Conservation (phyloP, 2,113 vertebrate genomes). For the Oreochromis aureus region DNA sequence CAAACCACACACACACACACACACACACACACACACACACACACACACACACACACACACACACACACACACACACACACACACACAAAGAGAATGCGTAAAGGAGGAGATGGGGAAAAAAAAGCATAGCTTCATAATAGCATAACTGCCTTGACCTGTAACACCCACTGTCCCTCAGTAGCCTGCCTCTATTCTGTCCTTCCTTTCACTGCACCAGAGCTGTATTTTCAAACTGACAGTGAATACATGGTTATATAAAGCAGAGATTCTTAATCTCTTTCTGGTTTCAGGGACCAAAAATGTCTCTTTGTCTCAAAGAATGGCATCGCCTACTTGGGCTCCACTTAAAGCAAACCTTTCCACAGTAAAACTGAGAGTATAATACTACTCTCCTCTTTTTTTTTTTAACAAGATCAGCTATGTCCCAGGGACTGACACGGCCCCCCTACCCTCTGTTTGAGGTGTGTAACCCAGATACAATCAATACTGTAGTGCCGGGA, state of each 20-base stretch:
- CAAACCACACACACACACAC: not conserved
- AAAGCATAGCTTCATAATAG: constrained; percentile 33
- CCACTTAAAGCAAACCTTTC: constrained; percentile 4
- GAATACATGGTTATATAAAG: constrained; percentile 1
- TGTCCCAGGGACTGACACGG: not conserved
- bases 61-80: not conserved
- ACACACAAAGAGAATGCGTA: not conserved
- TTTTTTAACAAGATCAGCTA: not conserved
- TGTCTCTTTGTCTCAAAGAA: not conserved
- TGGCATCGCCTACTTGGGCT: not conserved
- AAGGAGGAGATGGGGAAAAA: not conserved
- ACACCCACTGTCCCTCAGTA: constrained; percentile 2
- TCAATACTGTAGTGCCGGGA: not conserved
- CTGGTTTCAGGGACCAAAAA: not conserved
- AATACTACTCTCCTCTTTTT: not conserved
- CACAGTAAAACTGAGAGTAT: not conserved
- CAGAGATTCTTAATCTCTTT: not conserved
- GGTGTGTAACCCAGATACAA: constrained; percentile 18
- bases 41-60: not conserved
- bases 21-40: too few relatives aligned
- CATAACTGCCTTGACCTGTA: constrained; percentile 37
- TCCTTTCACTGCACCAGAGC: not conserved
- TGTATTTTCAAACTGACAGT: not conserved
- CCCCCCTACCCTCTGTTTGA: not conserved
- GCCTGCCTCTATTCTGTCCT: not conserved